A percentile compares a stretch with the other conserved stretches of the same genome.
phyloP scores from a whole-genome alignment of 37 sponge, comb jelly and placozoan species.

The Eunapius fragilis region DNA sequence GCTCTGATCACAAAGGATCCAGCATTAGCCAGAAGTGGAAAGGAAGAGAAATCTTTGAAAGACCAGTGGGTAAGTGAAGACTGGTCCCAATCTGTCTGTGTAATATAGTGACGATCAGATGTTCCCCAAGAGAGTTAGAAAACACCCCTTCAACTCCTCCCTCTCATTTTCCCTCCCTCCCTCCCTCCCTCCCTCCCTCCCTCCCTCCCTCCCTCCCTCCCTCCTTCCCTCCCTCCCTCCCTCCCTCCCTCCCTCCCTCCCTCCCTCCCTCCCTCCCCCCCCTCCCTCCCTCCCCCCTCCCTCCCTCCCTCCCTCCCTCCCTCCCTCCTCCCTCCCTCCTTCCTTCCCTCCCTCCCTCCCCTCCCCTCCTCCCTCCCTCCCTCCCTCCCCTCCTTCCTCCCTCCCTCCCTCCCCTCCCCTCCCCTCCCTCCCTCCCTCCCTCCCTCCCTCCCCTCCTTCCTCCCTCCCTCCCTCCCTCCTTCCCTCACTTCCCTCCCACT shows the following conservation, averaged over 20 bases:
- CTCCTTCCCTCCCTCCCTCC: neutral
- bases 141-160: neutral
- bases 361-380: neutral
- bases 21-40: too few relatives aligned
- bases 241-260: neutral
- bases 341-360: slow-evolving; percentile 1
- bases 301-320: neutral
- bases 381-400: neutral
- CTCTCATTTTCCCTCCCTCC: neutral
- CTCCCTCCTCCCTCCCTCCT: neutral
- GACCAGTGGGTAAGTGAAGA: too few relatives aligned
- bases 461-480: neutral
- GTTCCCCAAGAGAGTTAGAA: too few relatives aligned
- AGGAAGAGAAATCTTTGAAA: too few relatives aligned
- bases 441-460: neutral
- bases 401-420: neutral
- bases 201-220: neutral
- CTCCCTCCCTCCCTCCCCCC: neutral
- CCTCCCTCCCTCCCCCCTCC: neutral
- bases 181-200: neutral
- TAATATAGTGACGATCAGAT: too few relatives aligned
- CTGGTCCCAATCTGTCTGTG: too few relatives aligned
- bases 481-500: neutral
- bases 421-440: neutral
- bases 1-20: too few relatives aligned